Conservation (phyloP, 2,888 invertebrate species). For the Megamerina dolium region DNA sequence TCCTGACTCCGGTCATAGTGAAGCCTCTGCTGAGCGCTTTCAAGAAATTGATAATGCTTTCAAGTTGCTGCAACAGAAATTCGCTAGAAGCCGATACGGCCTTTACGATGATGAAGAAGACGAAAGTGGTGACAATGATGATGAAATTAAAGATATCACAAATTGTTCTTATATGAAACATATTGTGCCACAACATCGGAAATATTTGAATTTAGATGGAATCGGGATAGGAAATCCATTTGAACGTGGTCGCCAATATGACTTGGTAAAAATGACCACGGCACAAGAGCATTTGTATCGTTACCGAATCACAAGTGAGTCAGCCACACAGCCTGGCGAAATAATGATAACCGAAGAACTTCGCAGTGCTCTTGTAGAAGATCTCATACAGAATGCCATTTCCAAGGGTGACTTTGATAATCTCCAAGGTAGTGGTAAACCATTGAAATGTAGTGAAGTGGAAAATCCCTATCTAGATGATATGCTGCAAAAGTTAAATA, state of each 20-base stretch:
- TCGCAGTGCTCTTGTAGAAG: slow-evolving; percentile 83
- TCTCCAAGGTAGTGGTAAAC: slow-evolving; percentile 75
- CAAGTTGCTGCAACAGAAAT: slow-evolving; percentile 61
- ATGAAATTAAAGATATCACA: too few relatives aligned
- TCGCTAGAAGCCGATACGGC: slow-evolving; percentile 57
- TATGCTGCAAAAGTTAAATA: slow-evolving; percentile 62
- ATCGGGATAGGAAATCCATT: slow-evolving; percentile 72
- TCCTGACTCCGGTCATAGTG: slow-evolving; percentile 70
- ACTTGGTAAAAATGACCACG: slow-evolving; percentile 61
- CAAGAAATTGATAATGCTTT: slow-evolving; percentile 72
- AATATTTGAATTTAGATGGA: slow-evolving; percentile 72
- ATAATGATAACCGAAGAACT: slow-evolving; percentile 68
- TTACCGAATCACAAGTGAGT: slow-evolving; percentile 59
- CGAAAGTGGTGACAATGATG: slow-evolving; percentile 59
- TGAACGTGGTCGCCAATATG: slow-evolving; percentile 72
- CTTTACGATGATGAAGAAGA: slow-evolving; percentile 51
- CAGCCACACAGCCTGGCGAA: slow-evolving; percentile 57
- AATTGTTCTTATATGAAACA: too few relatives aligned
- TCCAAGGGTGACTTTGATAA: slow-evolving; percentile 84
- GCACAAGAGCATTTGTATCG: slow-evolving; percentile 59
- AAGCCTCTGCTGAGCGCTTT: slow-evolving; percentile 69
- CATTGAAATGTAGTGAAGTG: slow-evolving; percentile 62
- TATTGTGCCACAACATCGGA: slow-evolving; percentile 77
- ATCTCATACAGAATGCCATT: slow-evolving; percentile 87
- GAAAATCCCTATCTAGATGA: slow-evolving; percentile 83